These are phyloP conservation scores for Tamandua tetradactyla DNA, from an alignment of 2,797 vertebrate genomes.

Conservation along the genomic window DNA sequence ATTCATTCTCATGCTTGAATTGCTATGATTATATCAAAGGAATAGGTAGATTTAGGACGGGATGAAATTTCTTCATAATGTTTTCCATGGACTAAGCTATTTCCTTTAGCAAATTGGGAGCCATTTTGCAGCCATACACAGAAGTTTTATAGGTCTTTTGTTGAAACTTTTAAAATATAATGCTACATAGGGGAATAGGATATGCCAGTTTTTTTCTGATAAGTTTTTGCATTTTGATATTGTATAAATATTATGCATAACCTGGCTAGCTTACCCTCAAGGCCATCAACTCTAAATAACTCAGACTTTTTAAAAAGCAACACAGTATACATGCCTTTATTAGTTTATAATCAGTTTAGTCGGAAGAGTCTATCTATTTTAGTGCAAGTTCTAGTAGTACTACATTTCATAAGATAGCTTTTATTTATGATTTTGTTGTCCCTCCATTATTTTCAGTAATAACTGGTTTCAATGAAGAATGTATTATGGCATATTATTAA, in stretches of 20 bases:
- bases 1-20: slow-evolving; percentile 68
- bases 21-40: slow-evolving; percentile 66
- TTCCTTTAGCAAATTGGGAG: slow-evolving; percentile 74
- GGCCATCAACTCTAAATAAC: slow-evolving; percentile 48
- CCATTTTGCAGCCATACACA: slow-evolving; percentile 65
- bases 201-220: slow-evolving; percentile 68
- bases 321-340: slow-evolving; percentile 3
- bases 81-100: slow-evolving; percentile 70
- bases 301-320: neutral
- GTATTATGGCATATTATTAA: slow-evolving; percentile 63
- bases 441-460: slow-evolving; percentile 64
- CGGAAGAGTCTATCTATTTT: slow-evolving; percentile 34
- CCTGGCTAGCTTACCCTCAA: slow-evolving; percentile 46
- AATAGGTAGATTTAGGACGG: slow-evolving; percentile 67
- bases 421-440: slow-evolving; percentile 57
- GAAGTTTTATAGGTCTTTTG: slow-evolving; percentile 72
- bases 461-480: slow-evolving; percentile 58
- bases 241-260: slow-evolving; percentile 50
- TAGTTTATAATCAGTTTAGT: slow-evolving; percentile 50
- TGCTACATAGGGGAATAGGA: slow-evolving; percentile 55
- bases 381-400: neutral
- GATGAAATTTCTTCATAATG: slow-evolving; percentile 76
- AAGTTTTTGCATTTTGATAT: slow-evolving; percentile 69
- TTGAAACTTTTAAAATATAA: slow-evolving; percentile 74
- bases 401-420: slow-evolving; percentile 39